Conservation (phyloP, 2,113 vertebrate genomes). For the Zootoca vivipara region DNA sequence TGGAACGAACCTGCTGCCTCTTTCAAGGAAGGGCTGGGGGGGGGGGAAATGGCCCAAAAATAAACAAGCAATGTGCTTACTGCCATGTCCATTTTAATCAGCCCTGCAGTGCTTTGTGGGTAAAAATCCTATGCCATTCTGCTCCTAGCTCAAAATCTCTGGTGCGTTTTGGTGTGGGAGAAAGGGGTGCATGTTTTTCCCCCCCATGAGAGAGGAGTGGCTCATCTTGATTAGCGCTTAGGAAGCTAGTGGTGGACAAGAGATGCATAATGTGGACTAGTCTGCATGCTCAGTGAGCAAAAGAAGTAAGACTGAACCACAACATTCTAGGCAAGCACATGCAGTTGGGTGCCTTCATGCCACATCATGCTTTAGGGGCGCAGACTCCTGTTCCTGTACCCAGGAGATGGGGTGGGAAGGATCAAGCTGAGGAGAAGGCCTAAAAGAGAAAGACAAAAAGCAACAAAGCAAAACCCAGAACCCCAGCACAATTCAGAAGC, state of each 20-base stretch:
- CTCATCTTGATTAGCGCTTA: not conserved
- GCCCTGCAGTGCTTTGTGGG: not conserved
- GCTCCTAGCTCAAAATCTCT: not conserved
- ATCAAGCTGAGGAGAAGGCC: not conserved
- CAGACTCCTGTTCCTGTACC: slow-evolving; percentile 1
- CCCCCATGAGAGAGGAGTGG: not conserved
- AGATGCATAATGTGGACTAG: not conserved
- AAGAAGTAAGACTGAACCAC: not conserved
- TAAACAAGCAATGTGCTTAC: not conserved
- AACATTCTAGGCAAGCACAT: not conserved
- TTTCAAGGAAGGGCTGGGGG: not conserved
- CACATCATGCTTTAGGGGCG: not conserved
- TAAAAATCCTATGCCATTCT: not conserved
- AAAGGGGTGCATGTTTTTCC: not conserved
- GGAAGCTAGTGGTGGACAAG: slow-evolving; percentile 11
- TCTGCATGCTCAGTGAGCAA: not conserved
- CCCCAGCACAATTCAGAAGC: not conserved
- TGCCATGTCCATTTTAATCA: not conserved
- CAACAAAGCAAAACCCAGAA: not conserved
- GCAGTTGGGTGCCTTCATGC: slow-evolving; percentile 14
- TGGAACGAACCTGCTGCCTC: not conserved
- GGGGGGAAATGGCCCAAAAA: not conserved
- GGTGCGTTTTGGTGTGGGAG: not conserved
- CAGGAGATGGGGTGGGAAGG: not conserved
- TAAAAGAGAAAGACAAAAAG: slow-evolving; percentile 1